A percentile compares a stretch with the other conserved stretches of the same genome.
Conservation (phyloP, 2,113 vertebrate species). For the Phyllostomus discolor region DNA sequence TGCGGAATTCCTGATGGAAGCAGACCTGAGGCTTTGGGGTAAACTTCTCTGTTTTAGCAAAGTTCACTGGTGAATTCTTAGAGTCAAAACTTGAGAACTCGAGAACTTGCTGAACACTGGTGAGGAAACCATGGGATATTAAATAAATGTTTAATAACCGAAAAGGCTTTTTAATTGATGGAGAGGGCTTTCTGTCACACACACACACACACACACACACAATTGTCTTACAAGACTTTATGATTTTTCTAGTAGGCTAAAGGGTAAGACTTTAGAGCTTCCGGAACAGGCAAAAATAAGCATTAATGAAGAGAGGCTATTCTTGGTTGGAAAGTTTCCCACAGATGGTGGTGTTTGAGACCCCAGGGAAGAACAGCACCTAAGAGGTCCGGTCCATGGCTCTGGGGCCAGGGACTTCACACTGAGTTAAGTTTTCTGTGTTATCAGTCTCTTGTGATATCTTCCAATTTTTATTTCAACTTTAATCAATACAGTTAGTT, state of each 20-base stretch:
- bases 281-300: neutral
- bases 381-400: accelerated
- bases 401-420: neutral
- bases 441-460: neutral
- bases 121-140: neutral
- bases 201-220: neutral
- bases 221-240: neutral
- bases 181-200: neutral
- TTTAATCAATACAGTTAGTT: neutral
- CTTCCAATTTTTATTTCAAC: neutral
- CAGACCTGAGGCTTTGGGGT: neutral
- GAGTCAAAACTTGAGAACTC: neutral
- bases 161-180: neutral
- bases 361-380: neutral
- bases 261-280: neutral
- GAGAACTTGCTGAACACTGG: too few species aligned
- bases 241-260: neutral
- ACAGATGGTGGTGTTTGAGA: neutral
- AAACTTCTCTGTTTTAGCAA: neutral
- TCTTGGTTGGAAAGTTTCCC: neutral
- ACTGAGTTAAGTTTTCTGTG: neutral
- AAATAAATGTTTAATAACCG: neutral
- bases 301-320: neutral
- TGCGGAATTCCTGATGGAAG: neutral
- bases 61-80: neutral